Conservation (phyloP, 2,888 invertebrate genomes). For the Acrobasis consociella region DNA sequence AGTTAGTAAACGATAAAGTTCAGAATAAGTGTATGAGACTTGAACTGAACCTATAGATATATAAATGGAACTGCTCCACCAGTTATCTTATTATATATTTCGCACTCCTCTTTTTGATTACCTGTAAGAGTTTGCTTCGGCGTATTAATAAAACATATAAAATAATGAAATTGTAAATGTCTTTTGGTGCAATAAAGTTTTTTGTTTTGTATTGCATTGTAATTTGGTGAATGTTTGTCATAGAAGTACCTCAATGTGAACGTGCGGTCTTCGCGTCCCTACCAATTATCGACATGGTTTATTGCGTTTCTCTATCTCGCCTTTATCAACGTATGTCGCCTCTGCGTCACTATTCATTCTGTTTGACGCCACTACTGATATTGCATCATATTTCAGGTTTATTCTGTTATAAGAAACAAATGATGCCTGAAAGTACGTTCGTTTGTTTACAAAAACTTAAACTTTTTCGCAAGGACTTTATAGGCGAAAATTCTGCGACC, state of each 20-base stretch:
- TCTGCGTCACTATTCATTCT: slow-evolving; percentile 34
- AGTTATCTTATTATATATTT: no score
- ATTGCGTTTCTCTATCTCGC: slow-evolving; percentile 65
- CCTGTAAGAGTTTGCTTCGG: no score
- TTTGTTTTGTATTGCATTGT: no score
- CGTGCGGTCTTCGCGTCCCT: slow-evolving; percentile 44
- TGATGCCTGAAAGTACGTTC: background rate
- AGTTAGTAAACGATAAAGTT: no score
- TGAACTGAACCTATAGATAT: no score
- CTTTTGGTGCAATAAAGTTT: no score
- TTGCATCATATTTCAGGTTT: slow-evolving; percentile 38
- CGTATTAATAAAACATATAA: no score
- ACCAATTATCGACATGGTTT: slow-evolving; percentile 77
- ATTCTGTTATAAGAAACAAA: background rate
- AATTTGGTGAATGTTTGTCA: background rate
- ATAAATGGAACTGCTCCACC: no score
- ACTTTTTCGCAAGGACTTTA: background rate
- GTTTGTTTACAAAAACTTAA: background rate
- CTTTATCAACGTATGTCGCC: slow-evolving; percentile 74
- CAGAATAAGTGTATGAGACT: no score
- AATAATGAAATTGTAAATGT: no score
- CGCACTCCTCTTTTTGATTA: no score
- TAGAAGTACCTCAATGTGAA: slow-evolving; percentile 13
- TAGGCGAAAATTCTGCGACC: no score
- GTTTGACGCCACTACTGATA: slow-evolving; percentile 26